Base-by-base conservation (phyloP, 1,140 invertebrate genomes). In the Dufourea novaeangliae region DNA sequence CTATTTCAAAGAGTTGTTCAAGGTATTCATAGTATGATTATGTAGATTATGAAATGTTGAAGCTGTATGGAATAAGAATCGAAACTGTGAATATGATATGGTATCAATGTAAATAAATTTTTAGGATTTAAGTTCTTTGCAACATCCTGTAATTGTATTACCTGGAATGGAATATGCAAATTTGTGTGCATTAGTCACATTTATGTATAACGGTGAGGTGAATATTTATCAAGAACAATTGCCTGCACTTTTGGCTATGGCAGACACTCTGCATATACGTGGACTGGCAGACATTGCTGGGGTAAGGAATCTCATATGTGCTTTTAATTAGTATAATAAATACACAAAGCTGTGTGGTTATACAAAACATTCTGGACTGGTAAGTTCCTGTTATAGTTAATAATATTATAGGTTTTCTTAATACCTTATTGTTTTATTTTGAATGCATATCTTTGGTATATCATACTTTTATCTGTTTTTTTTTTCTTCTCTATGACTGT, bases 121-220 rank as follows among this genome's bases (percentile, higher is more conserved):
- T 92, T 91, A 96, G 94, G 95, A 96, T 67, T 90, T 96, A 79
- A 95, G 95, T 79, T 92, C 94, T 2, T 93, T 95, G 41, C 95
- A 95, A 89, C 96, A 97, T 93, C 96, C 96, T 17, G 95, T 98
- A 32, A 96, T 98, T 44, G 95, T 98, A 25, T 94, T 98, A 73
- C 95, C 97, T 71, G 96, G 97, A 25, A 96, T 97, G 72, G 95
- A 96, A 74, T 96, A 96, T 84, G 94, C 94, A 32, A 96, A 97
- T 90, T 93, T 98, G 57, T 95, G 95, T 75, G 95, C 97, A 1
- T 94, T 98, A 61, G 94, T 98, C 11, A 96, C 96, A 1, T 98
- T 98, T 91, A 98, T 98, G 96, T 98, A 98, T 91, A 96, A 96
- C 57, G 97, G 97, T 27, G 97, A 98, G 92, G 97, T 98, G 71